phyloP scores from a whole-genome alignment of 1,140 invertebrate genomes.

The Saccostrea glomerata region DNA sequence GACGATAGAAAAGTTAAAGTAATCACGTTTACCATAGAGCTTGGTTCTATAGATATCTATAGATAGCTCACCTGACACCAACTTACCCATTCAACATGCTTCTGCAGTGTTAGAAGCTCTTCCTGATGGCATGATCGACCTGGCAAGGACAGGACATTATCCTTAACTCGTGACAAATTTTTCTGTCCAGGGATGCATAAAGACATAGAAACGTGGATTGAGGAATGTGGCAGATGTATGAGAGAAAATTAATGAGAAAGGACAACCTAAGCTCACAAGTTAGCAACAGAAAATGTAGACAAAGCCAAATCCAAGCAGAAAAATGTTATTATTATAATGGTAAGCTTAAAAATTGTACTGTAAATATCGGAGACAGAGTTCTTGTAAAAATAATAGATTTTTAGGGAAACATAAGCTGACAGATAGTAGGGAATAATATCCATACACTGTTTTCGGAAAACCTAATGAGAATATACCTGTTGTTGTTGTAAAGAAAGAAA shows the following conservation, averaged over 20 bases:
- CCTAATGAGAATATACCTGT: constrained; percentile 53
- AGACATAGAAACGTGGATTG: constrained; percentile 36
- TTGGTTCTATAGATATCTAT: too few species aligned
- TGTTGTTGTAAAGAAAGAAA: constrained; percentile 41
- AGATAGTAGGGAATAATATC: constrained; percentile 41
- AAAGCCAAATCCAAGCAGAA: too few species aligned
- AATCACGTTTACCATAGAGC: too few species aligned
- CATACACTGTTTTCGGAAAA: constrained; percentile 41
- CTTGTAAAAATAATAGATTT: too few species aligned
- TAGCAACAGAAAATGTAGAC: too few species aligned
- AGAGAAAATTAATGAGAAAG: too few species aligned
- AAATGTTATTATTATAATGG: too few species aligned
- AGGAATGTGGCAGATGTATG: constrained; percentile 38
- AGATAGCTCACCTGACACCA: background rate
- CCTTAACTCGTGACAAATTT: constrained; percentile 2
- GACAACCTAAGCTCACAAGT: too few species aligned
- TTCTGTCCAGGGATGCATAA: constrained; percentile 35
- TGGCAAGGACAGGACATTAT: background rate
- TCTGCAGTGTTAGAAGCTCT: background rate
- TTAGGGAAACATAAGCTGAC: too few species aligned
- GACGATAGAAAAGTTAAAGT: too few species aligned
- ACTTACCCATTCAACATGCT: background rate
- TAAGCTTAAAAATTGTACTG: too few species aligned
- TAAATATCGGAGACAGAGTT: too few species aligned
- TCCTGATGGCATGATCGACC: background rate